Percentiles rank a stretch among this genome's conserved stretches.
Conservation (phyloP, 2,797 vertebrate genomes). For the Sandelia bainsii region DNA sequence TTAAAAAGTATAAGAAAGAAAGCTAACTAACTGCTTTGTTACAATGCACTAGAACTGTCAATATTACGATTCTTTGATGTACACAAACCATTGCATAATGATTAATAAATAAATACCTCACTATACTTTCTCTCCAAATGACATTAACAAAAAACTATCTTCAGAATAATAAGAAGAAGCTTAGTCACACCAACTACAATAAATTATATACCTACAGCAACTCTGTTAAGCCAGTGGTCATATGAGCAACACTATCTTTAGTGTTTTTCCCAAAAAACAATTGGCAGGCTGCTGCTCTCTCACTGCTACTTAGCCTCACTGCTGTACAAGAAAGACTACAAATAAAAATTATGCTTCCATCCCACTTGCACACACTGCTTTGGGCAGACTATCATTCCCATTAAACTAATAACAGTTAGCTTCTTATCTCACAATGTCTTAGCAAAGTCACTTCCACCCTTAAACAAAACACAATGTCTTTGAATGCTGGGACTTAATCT, state of each 20-base stretch:
- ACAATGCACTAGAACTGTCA: background rate
- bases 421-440: slow-evolving; percentile 76
- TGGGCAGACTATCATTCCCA: slow-evolving; percentile 73
- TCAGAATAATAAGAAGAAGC: background rate
- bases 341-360: slow-evolving; percentile 60
- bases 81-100: background rate
- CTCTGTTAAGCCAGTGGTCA: slow-evolving; percentile 28
- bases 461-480: slow-evolving; percentile 75
- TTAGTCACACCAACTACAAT: slow-evolving; percentile 17
- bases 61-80: background rate
- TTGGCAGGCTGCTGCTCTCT: slow-evolving; percentile 31
- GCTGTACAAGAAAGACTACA: slow-evolving; percentile 46
- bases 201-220: slow-evolving; percentile 15
- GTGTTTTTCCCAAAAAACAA: slow-evolving; percentile 49
- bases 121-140: background rate
- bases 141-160: slow-evolving; percentile 9
- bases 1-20: background rate
- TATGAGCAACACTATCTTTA: slow-evolving; percentile 47
- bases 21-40: background rate
- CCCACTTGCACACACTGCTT: slow-evolving; percentile 60
- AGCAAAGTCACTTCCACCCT: slow-evolving; percentile 79
- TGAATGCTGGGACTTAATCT: slow-evolving; percentile 68
- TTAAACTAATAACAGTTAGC: slow-evolving; percentile 78
- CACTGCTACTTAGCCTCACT: slow-evolving; percentile 27
- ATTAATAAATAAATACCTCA: slow-evolving; percentile 24